Evolutionary conservation across 2,113 vertebrate species (phyloP).

Genomic region (Alces alces): DNA sequence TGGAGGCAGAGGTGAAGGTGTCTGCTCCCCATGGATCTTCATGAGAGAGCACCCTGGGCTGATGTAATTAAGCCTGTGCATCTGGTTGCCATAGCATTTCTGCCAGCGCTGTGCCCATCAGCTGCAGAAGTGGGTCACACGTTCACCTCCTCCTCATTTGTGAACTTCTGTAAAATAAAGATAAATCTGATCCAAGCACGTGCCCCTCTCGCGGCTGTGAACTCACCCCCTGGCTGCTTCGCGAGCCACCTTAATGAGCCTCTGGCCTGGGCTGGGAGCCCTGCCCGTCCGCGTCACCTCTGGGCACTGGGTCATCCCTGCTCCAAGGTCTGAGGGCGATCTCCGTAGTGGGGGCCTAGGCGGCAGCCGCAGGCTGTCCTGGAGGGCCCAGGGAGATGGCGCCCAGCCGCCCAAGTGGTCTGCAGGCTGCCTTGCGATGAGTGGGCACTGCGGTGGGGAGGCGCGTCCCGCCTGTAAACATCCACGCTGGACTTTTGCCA

Average conservation of each 20-base stretch:
- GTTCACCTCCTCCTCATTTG: not conserved
- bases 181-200: not conserved
- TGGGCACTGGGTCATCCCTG: not conserved
- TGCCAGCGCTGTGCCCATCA: slow-evolving; percentile 55
- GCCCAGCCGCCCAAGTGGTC: rapidly evolving
- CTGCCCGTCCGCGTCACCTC: not conserved
- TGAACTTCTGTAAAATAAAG: not conserved
- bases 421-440: rapidly evolving
- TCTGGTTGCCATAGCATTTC: slow-evolving; percentile 76
- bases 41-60: slow-evolving; percentile 47
- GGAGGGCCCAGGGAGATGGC: not conserved
- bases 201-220: not conserved
- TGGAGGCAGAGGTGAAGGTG: slow-evolving; percentile 31
- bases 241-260: not conserved
- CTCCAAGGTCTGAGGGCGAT: rapidly evolving
- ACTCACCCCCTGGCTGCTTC: not conserved
- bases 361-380: rapidly evolving
- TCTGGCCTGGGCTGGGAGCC: rapidly evolving
- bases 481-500: rapidly evolving
- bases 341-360: not conserved
- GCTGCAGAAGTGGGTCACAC: slow-evolving; percentile 76
- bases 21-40: slow-evolving; percentile 48
- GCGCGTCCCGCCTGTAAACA: rapidly evolving
- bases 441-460: rapidly evolving
- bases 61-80: slow-evolving; percentile 49